These are phyloP conservation scores for Drepana arcuata DNA, from an alignment of 1,140 invertebrate genomes.

Conservation along the genomic window DNA sequence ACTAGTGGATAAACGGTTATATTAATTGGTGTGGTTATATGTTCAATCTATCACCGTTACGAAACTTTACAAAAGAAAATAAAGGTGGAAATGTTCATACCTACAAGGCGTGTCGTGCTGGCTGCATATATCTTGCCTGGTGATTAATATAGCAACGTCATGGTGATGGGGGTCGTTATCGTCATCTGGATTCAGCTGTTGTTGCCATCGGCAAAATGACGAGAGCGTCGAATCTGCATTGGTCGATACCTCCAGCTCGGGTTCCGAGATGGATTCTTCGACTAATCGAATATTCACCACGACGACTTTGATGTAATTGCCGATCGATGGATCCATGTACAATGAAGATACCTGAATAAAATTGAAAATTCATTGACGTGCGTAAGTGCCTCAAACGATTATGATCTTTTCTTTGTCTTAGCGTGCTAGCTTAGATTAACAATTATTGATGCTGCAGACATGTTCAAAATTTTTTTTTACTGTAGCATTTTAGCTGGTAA, in stretches of 20 bases:
- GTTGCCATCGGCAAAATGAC: slow-evolving; percentile 91
- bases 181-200: slow-evolving; percentile 81
- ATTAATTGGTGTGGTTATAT: no score
- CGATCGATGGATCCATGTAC: slow-evolving; percentile 90
- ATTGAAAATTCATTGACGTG: no score
- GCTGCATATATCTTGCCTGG: slow-evolving; percentile 90
- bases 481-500: no score
- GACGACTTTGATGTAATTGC: slow-evolving; percentile 91
- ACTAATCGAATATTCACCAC: slow-evolving; percentile 88
- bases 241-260: slow-evolving; percentile 82
- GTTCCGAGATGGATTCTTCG: slow-evolving; percentile 79
- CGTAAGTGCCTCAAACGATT: no score
- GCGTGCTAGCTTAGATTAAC: no score
- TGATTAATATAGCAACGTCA: slow-evolving; percentile 93
- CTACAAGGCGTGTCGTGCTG: slow-evolving; percentile 79
- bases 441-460: no score
- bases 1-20: no score
- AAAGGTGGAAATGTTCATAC: slow-evolving; percentile 35
- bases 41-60: no score
- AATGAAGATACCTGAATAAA: slow-evolving; percentile 80
- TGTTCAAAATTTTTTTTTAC: no score
- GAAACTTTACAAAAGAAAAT: no score
- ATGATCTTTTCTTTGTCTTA: no score
- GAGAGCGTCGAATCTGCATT: slow-evolving; percentile 87
- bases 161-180: slow-evolving; percentile 92